Evolutionary conservation across 2,113 vertebrate genomes (phyloP).

Genomic region (Apodemus sylvaticus): DNA sequence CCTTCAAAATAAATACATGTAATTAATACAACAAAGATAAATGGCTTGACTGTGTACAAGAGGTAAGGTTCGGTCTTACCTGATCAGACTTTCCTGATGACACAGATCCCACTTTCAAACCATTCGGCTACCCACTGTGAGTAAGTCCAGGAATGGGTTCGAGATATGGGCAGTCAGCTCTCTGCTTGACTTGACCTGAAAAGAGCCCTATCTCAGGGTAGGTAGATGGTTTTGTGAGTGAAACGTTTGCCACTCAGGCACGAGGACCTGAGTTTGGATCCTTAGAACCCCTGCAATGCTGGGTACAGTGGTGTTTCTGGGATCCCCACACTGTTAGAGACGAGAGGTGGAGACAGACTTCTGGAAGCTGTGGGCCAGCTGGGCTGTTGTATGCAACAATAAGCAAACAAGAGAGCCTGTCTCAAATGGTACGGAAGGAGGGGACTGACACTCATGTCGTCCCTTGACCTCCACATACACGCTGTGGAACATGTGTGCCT

Average conservation of each 20-base stretch:
- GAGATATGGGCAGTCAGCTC: neutral
- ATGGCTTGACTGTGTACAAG: neutral
- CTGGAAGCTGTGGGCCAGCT: neutral
- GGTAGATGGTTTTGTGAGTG: neutral
- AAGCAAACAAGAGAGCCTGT: neutral
- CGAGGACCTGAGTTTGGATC: neutral
- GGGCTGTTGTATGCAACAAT: neutral
- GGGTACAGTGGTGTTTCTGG: neutral
- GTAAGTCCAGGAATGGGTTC: neutral
- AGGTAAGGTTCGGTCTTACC: neutral
- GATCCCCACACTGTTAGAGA: neutral
- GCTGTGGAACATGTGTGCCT: neutral
- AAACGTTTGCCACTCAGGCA: neutral
- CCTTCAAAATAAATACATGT: neutral
- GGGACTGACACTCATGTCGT: neutral
- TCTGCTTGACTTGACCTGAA: neutral
- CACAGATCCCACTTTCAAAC: neutral
- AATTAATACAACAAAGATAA: neutral
- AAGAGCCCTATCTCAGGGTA: neutral
- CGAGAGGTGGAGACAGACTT: neutral
- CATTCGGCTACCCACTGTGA: neutral
- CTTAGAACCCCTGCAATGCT: neutral
- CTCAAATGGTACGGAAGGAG: neutral
- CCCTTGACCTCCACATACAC: neutral
- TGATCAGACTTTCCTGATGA: neutral